Conservation (phyloP, 2,888 invertebrate species). For the Gasteruption jaculator region DNA sequence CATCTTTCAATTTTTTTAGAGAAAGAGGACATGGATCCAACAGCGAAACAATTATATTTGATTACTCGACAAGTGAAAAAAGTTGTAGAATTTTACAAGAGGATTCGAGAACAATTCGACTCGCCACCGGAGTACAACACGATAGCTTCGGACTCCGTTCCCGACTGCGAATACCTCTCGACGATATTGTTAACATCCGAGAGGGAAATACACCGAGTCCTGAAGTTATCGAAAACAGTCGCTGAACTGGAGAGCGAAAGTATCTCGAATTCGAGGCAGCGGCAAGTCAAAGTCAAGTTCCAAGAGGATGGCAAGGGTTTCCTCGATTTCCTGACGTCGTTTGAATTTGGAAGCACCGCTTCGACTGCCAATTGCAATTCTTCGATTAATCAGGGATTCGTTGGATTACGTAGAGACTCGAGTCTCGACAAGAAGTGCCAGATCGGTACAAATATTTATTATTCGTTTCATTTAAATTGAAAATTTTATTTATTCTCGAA, state of each 20-base stretch:
- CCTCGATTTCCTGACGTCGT: constrained; percentile 45
- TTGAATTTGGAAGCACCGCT: constrained; percentile 39
- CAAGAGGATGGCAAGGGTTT: constrained; percentile 42
- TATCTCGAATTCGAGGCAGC: no score
- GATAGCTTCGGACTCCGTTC: constrained; percentile 29
- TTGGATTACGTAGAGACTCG: constrained; percentile 50
- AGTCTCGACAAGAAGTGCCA: constrained; percentile 47
- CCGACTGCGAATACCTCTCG: constrained; percentile 32
- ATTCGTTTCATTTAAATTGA: constrained; percentile 5
- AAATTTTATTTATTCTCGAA: constrained; percentile 2
- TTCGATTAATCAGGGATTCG: no score
- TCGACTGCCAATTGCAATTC: no score
- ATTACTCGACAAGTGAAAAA: constrained; percentile 35
- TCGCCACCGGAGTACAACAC: constrained; percentile 38
- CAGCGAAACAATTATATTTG: constrained; percentile 33
- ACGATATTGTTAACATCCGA: constrained; percentile 41
- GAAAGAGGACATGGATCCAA: constrained; percentile 34
- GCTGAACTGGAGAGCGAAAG: constrained; percentile 29
- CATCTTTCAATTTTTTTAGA: constrained; percentile 26
- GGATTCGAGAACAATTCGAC: constrained; percentile 34
- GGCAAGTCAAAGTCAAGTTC: constrained; percentile 47
- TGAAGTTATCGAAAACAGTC: constrained; percentile 42
- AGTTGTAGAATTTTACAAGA: constrained; percentile 41
- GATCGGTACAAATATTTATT: no score
- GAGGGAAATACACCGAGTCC: constrained; percentile 46